Conservation (phyloP, 2,113 vertebrate genomes). For the Myiopsitta monachus region DNA sequence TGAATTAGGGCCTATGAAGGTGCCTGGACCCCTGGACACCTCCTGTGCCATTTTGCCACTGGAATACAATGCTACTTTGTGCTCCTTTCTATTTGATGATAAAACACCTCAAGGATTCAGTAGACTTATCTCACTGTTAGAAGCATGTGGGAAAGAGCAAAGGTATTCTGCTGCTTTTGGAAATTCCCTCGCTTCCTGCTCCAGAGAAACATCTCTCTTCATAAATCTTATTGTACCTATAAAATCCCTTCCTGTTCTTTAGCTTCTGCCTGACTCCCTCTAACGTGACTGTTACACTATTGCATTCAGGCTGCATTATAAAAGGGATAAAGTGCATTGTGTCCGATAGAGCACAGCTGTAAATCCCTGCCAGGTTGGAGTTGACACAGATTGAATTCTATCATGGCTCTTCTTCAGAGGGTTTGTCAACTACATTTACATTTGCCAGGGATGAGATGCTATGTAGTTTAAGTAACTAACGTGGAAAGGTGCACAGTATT, state of each 20-base stretch:
- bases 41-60: not conserved
- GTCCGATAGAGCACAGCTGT: not conserved
- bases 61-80: not conserved
- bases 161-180: not conserved
- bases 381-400: conserved; percentile 41
- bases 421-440: not conserved
- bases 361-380: conserved; percentile 9
- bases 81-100: not conserved
- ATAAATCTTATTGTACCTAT: conserved; percentile 36
- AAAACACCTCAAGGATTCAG: not conserved
- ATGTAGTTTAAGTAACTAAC: conserved; percentile 17
- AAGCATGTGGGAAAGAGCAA: not conserved
- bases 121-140: not conserved
- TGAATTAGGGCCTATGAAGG: not conserved
- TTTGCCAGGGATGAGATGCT: conserved; percentile 19
- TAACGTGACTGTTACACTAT: not conserved
- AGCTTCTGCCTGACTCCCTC: conserved; percentile 5
- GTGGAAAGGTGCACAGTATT: not conserved
- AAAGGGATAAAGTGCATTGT: conserved; percentile 42
- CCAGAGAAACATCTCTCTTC: not conserved
- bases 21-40: not conserved
- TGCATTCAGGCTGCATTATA: conserved; percentile 4
- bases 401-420: not conserved
- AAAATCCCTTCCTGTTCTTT: conserved; percentile 14
- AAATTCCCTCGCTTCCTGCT: not conserved